Conservation (phyloP, 1,140 invertebrate genomes). For the Cotesia chilonis region DNA sequence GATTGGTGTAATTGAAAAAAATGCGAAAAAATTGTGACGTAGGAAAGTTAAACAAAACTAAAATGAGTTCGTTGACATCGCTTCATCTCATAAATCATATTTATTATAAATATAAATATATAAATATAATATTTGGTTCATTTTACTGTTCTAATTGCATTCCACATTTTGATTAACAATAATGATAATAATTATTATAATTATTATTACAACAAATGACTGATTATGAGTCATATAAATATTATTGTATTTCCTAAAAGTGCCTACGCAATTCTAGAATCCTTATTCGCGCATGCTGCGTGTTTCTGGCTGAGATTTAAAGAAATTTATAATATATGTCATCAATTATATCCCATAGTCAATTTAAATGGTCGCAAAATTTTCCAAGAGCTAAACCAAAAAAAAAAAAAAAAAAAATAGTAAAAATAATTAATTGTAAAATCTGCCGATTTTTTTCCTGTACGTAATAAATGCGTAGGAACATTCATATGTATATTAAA, state of each 20-base stretch:
- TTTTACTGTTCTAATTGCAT: constrained; percentile 5
- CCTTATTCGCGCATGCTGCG: constrained; percentile 18
- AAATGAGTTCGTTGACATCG: no score
- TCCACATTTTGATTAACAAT: constrained; percentile 21
- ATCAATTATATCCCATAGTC: background rate
- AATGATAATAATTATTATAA: background rate
- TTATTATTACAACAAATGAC: constrained; percentile 12
- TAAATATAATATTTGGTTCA: no score
- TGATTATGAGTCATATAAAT: constrained; percentile 30
- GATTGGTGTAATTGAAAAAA: constrained; percentile 6
- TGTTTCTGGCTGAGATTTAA: constrained; percentile 29
- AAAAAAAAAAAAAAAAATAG: background rate
- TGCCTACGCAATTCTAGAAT: constrained; percentile 55
- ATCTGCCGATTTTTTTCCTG: background rate
- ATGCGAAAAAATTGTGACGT: no score
- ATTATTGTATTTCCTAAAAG: constrained; percentile 56
- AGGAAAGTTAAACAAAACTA: no score
- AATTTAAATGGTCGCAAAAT: constrained; percentile 17
- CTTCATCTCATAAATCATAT: no score
- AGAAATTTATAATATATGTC: background rate
- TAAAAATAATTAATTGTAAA: background rate
- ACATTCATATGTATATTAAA: no score
- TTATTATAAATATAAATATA: no score
- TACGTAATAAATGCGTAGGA: no score
- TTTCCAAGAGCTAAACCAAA: constrained; percentile 14